Evolutionary conservation across 2,888 invertebrate genomes (phyloP), one percentile per base, ranked within the genome.

Genomic region (Meghimatium bilineatum): DNA sequence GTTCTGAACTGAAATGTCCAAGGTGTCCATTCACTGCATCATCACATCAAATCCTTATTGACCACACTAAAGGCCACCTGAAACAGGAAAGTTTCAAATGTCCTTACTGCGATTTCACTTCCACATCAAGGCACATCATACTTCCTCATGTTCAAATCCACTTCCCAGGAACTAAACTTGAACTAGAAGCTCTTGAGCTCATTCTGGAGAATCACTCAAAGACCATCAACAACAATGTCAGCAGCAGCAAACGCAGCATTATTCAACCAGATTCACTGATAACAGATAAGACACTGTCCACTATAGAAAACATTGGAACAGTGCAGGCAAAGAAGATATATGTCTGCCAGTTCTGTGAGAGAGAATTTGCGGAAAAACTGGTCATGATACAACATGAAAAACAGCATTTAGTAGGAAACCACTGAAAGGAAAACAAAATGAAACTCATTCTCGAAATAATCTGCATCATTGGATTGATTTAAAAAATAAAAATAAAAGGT

Each of bases 331-430:
- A 87, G 20, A 90, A 89, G 84, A 90, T 91, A 8, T 91, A 91
- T 85, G 90, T 90, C 26, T 92, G 92, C 84, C 90, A 90, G 84
- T 91, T 91, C 83, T 86, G 92, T 88, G 92, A 92, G 71, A 82
- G 91, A 26, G 90, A 90, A 81, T 92, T 91, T 88, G 90, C 90
- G 83, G 88, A 88, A 34, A 91, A 90, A 86, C 77, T 84, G 0
- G 84, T 85, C 12, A 89, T 92, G 91, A 82, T 90, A n/a, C 88
- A 89, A 78, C 92, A 92, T 87, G 91, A 91, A 77, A 89, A 89
- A 34, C 91, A 91, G 82, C 92, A 92, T 87, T 80, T 90, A 74
- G 23, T 75, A 32, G 74, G 74, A 8, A 74, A 52, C 52, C 49
- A 12, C 8, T 38, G 49, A 49, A 6, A n/a, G 12, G 38, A 72